These are phyloP conservation scores for Probosciger aterrimus DNA, from an alignment of 2,113 vertebrate genomes.

Conservation along the genomic window DNA sequence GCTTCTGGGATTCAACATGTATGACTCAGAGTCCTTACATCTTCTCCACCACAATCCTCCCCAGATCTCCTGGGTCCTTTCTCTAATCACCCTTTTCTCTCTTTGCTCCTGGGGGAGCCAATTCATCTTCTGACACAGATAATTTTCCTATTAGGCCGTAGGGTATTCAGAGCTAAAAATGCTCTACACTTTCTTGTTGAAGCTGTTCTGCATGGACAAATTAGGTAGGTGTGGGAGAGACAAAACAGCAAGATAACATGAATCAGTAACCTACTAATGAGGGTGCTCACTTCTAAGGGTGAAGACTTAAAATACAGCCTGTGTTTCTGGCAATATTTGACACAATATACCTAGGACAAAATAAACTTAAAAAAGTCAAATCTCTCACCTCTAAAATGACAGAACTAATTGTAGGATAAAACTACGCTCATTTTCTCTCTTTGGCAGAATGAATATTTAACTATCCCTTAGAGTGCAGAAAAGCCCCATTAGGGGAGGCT, in stretches of 20 bases:
- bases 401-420: neutral
- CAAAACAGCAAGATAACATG: neutral
- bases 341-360: neutral
- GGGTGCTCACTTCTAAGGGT: neutral
- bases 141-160: neutral
- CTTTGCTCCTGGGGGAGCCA: neutral
- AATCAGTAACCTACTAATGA: neutral
- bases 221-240: neutral
- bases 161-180: neutral
- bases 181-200: neutral
- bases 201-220: neutral
- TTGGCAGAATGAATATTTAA: neutral
- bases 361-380: neutral
- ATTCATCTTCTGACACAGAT: neutral
- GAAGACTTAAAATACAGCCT: neutral
- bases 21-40: neutral
- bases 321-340: neutral
- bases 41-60: neutral
- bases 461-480: neutral
- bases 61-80: neutral
- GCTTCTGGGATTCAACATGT: neutral
- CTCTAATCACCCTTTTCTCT: neutral
- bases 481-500: neutral
- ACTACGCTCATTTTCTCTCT: neutral
- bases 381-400: neutral